These are phyloP conservation scores for Falcaria lacertinaria DNA, from an alignment of 2,888 invertebrate species.

Conservation along the genomic window DNA sequence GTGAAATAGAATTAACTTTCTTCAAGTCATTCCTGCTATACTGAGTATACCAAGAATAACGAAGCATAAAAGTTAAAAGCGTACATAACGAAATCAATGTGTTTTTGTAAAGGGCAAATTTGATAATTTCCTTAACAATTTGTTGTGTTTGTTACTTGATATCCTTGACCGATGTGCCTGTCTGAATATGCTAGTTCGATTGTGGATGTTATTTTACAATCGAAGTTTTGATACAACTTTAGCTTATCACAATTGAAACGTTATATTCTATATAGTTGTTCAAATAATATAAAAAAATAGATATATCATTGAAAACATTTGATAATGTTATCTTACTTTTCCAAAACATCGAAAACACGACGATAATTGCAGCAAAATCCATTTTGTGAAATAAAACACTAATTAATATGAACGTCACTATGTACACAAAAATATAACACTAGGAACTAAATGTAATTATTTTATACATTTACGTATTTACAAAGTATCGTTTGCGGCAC, in stretches of 20 bases:
- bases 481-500: slow-evolving; percentile 35
- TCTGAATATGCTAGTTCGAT: no score
- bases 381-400: slow-evolving; percentile 46
- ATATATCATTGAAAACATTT: slow-evolving; percentile 5
- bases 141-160: slow-evolving; percentile 6
- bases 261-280: no score
- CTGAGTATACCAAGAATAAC: no score
- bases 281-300: not conserved
- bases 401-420: slow-evolving; percentile 15
- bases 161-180: slow-evolving; percentile 21
- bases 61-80: no score
- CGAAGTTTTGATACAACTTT: no score
- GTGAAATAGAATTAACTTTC: no score
- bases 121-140: no score
- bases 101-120: no score
- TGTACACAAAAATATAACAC: slow-evolving; percentile 21
- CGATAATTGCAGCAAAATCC: slow-evolving; percentile 47
- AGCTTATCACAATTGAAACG: no score
- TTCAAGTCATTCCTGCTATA: no score
- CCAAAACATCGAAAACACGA: slow-evolving; percentile 54
- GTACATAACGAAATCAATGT: no score
- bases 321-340: slow-evolving; percentile 55
- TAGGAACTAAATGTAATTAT: slow-evolving; percentile 14
- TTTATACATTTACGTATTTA: slow-evolving; percentile 32
- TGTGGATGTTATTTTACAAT: no score